These are phyloP conservation scores for Sarcophaga caerulescens DNA, from an alignment of 2,888 invertebrate genomes.

Conservation along the genomic window DNA sequence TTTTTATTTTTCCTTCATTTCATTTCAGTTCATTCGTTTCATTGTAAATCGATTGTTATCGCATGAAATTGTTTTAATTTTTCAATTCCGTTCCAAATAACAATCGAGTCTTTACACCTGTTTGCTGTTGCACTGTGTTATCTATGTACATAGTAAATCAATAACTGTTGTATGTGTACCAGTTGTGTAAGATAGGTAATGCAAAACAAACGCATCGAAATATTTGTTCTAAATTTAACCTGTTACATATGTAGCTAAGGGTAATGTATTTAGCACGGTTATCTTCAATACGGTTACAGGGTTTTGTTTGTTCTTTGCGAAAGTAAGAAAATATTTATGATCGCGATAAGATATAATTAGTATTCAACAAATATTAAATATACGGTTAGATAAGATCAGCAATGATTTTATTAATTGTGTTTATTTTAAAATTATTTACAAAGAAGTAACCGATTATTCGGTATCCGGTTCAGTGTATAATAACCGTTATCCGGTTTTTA, in stretches of 20 bases:
- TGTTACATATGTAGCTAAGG: not conserved
- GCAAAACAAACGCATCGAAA: not conserved
- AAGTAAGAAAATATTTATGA: not conserved
- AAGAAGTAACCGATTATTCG: not conserved
- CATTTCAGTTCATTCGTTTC: not conserved
- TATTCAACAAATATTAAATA: too few species aligned
- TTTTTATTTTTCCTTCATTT: not conserved
- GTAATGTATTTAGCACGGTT: not conserved
- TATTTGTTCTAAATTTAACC: slow-evolving; percentile 40
- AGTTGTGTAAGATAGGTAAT: not conserved
- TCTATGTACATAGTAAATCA: not conserved
- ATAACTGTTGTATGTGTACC: not conserved
- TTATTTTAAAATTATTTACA: not conserved
- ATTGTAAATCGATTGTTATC: slow-evolving; percentile 24
- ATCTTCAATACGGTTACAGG: too few species aligned
- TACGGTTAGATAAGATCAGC: too few species aligned
- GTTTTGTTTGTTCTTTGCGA: too few species aligned
- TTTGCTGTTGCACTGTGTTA: slow-evolving; percentile 24
- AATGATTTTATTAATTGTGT: too few species aligned
- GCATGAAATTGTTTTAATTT: slow-evolving; percentile 22
- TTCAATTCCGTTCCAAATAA: slow-evolving; percentile 18
- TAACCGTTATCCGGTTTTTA: too few species aligned
- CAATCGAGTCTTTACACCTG: slow-evolving; percentile 37
- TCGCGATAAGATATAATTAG: not conserved
- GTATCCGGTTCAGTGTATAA: not conserved